These are phyloP conservation scores for Aphodius sticticus DNA, from an alignment of 2,888 invertebrate species.

Conservation along the genomic window DNA sequence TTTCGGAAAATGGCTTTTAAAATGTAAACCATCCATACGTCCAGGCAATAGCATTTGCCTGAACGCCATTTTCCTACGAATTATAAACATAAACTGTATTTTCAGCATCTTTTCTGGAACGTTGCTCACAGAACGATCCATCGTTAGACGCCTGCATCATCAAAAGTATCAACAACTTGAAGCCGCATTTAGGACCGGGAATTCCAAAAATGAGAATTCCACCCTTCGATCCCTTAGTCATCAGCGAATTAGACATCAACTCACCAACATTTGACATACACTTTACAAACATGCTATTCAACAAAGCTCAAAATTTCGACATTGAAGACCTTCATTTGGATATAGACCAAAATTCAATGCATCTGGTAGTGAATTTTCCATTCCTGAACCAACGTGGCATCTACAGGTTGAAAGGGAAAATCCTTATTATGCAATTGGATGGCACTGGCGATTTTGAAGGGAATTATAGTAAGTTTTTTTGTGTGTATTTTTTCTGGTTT, in stretches of 20 bases:
- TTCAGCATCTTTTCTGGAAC: slow-evolving; percentile 56
- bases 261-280: slow-evolving; percentile 12
- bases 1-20: no score
- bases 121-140: slow-evolving; percentile 59
- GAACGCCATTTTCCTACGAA: not conserved
- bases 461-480: slow-evolving; percentile 59
- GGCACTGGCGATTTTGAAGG: slow-evolving; percentile 60
- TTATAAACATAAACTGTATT: not conserved
- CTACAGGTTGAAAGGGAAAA: slow-evolving; percentile 60
- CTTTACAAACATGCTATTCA: slow-evolving; percentile 44
- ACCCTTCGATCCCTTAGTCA: slow-evolving; percentile 56
- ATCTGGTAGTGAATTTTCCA: slow-evolving; percentile 15
- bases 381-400: slow-evolving; percentile 40
- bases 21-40: no score
- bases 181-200: slow-evolving; percentile 56
- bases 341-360: slow-evolving; percentile 49
- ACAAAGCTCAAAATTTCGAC: slow-evolving; percentile 61
- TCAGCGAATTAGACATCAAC: not conserved
- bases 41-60: not conserved
- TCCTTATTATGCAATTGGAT: slow-evolving; percentile 58
- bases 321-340: slow-evolving; percentile 50
- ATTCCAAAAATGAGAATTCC: slow-evolving; percentile 59
- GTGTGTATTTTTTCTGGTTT: slow-evolving; percentile 23
- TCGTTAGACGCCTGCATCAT: slow-evolving; percentile 58
- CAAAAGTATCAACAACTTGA: slow-evolving; percentile 54